phyloP scores from a whole-genome alignment of 1,140 invertebrate species.

The Lysiphlebus fabarum region DNA sequence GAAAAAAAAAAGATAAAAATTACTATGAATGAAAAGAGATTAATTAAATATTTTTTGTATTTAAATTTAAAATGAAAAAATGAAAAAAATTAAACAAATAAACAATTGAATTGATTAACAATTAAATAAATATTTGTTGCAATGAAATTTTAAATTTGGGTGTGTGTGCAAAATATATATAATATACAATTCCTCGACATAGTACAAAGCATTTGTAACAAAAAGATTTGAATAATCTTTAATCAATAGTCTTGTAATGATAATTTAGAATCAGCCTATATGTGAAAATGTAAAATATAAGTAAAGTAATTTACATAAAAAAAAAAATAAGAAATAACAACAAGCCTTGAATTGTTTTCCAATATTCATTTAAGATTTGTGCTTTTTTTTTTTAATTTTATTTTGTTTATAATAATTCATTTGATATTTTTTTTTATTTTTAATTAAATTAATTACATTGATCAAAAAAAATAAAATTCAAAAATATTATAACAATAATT shows the following conservation, averaged over 20 bases:
- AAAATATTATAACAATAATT: constrained; percentile 30
- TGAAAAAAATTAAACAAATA: neutral
- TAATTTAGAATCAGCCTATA: constrained; percentile 12
- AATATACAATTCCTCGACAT: constrained; percentile 21
- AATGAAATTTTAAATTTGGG: neutral
- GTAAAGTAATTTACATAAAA: too few relatives aligned
- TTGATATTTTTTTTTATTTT: too few relatives aligned
- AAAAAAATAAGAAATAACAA: neutral
- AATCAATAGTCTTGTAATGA: constrained; percentile 10
- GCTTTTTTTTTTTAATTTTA: too few relatives aligned
- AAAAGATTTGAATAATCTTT: constrained; percentile 14
- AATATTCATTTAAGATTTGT: too few relatives aligned
- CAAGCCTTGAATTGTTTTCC: too few relatives aligned
- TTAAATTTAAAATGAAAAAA: neutral
- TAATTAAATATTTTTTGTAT: neutral
- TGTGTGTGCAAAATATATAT: neutral
- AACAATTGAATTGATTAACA: neutral
- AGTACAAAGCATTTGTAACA: constrained; percentile 25
- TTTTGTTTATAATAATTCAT: too few relatives aligned
- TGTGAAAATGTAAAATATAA: constrained; percentile 6
- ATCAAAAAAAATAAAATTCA: constrained; percentile 26
- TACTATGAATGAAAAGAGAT: neutral
- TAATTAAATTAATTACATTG: neutral
- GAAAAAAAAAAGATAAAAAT: too few relatives aligned
- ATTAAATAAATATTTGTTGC: neutral